Evolutionary conservation across 2,797 vertebrate species (phyloP), one percentile per base, ranked within the genome.

Genomic region (Hoplostethus mediterraneus): DNA sequence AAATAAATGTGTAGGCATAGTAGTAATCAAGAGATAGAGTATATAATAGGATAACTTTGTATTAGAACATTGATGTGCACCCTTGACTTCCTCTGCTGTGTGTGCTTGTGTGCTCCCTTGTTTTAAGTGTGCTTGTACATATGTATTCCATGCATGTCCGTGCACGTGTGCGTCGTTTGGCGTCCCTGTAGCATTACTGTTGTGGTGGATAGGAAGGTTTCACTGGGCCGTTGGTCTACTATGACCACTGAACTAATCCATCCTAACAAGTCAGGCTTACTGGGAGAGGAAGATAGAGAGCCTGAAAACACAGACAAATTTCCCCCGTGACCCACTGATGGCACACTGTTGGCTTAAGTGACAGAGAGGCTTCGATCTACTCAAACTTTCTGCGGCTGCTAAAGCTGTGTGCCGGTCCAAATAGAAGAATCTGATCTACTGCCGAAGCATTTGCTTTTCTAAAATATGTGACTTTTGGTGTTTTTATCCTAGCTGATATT

Each of bases 271-370:
- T 83, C 79, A 73, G 65, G 7, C 52, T 75, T 70, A 64, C 63
- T 62, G 63, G 21, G 44, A 75, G 53, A 68, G 25, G 51, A 73
- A 66, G 66, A 77, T 79, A 67, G 57, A 70, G 31, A 60, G 57
- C 54, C 63, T 45, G 49, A 71, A 85, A 82, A 76, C 69, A 69
- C 60, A 59, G 62, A 70, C 45, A 78, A 33, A 84, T 82, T 82
- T 89, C 75, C 81, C 79, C 56, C 49, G 82, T 77, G 79, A 77
- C 25, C 57, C 0, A 2, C 11, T 67, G 63, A 80, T 57, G 53
- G 45, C 52, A 53, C 44, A 63, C 28, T 44, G 38, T n/a, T 30
- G 16, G 30, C 48, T 59, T 17, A 68, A 68, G 25, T 45, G 40
- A 44, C 42, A 11, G 3, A 30, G 25, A 53, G 62, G 55, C 73